Conservation (phyloP, 2,888 invertebrate species). For the Tachina lurida region DNA sequence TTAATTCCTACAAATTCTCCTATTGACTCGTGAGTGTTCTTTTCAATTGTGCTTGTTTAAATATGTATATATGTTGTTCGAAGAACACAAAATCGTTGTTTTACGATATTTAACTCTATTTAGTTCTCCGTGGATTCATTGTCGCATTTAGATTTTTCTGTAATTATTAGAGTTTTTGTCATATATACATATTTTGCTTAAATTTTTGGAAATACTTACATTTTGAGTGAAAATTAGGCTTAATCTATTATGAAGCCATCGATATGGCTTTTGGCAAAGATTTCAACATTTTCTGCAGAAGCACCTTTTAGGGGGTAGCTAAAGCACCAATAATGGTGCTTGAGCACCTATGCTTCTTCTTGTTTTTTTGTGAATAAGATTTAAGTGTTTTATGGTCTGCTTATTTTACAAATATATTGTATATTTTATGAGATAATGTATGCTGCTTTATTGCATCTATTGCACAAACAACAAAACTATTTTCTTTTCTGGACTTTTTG, state of each 20-base stretch:
- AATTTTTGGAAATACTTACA: slow-evolving; percentile 24
- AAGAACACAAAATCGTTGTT: slow-evolving; percentile 17
- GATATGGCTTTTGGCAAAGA: slow-evolving; percentile 39
- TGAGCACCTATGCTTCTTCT: slow-evolving; percentile 55
- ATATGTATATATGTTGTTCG: background rate
- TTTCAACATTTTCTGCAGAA: slow-evolving; percentile 50
- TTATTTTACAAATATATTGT: slow-evolving; percentile 7
- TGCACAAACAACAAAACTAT: slow-evolving; percentile 47
- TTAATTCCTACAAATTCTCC: background rate
- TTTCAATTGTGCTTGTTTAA: background rate
- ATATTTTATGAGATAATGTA: slow-evolving; percentile 13
- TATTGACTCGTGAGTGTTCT: background rate
- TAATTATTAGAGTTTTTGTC: background rate
- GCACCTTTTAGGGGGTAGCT: slow-evolving; percentile 57
- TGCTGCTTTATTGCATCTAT: slow-evolving; percentile 42
- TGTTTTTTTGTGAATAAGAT: slow-evolving; percentile 36
- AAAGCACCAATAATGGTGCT: slow-evolving; percentile 62
- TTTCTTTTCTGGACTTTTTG: slow-evolving; percentile 25
- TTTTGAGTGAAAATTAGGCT: slow-evolving; percentile 8
- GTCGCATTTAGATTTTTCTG: slow-evolving; percentile 21
- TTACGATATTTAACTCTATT: slow-evolving; percentile 5
- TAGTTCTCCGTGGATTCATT: slow-evolving; percentile 14
- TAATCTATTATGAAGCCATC: slow-evolving; percentile 38
- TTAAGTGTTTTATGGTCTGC: slow-evolving; percentile 27
- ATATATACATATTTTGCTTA: background rate